Conservation (phyloP, 2,797 vertebrate species). For the Cynopterus sphinx region DNA sequence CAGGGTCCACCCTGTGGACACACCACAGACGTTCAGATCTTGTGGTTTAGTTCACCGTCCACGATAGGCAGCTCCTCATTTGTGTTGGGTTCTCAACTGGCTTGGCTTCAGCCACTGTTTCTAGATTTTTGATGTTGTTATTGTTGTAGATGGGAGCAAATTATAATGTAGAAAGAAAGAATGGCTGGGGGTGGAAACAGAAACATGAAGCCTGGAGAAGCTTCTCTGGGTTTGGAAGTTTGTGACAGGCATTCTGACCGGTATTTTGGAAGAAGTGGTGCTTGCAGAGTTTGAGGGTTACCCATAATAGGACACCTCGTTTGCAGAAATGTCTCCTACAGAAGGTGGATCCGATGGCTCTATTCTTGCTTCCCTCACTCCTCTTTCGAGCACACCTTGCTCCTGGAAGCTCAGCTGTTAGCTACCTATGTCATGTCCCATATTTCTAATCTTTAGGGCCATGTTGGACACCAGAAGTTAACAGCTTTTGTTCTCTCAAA, state of each 20-base stretch:
- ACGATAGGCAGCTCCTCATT: not conserved
- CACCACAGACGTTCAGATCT: constrained; percentile 37
- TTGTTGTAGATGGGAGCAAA: constrained; percentile 39
- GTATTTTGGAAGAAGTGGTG: not conserved
- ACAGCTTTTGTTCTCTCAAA: not conserved
- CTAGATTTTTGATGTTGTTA: constrained; percentile 36
- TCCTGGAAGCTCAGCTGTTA: not conserved
- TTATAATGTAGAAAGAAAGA: not conserved
- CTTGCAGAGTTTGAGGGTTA: not conserved
- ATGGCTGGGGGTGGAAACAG: not conserved
- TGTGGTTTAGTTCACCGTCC: not conserved
- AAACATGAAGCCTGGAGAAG: constrained; percentile 10
- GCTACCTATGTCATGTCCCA: not conserved
- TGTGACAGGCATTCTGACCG: not conserved
- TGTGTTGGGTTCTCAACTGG: constrained; percentile 13
- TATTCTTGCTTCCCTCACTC: not conserved
- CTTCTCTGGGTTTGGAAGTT: not conserved
- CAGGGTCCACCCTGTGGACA: constrained; percentile 69
- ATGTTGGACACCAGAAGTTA: not conserved
- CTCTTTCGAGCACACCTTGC: not conserved
- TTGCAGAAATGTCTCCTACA: not conserved
- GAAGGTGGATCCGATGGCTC: not conserved
- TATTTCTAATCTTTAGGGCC: not conserved
- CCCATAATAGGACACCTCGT: accelerated
- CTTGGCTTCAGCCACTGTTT: accelerated